These are phyloP conservation scores for Philaethria dido DNA, from an alignment of 2,888 invertebrate species.

Conservation along the genomic window DNA sequence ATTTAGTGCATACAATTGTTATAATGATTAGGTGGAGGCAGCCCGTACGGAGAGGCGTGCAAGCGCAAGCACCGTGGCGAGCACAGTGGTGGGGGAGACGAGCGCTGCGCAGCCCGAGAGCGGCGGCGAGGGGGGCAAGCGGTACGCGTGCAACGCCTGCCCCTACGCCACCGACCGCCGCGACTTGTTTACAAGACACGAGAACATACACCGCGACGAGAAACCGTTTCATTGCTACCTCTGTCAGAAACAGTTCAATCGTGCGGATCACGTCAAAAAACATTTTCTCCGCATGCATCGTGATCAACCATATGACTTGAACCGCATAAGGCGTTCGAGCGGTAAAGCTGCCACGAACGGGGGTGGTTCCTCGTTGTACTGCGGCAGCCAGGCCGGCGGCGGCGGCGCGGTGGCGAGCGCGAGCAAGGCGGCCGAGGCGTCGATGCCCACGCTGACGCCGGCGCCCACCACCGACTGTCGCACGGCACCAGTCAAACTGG, in stretches of 20 bases:
- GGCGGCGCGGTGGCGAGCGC: slow-evolving; percentile 72
- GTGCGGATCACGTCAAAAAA: slow-evolving; percentile 97
- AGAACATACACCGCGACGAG: slow-evolving; percentile 96
- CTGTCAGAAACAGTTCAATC: slow-evolving; percentile 95
- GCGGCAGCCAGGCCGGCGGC: slow-evolving; percentile 59
- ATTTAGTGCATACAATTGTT: neutral
- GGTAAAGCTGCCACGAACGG: slow-evolving; percentile 63
- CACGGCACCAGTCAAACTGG: slow-evolving; percentile 63
- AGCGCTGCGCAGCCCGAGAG: slow-evolving; percentile 47
- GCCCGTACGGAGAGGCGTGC: slow-evolving; percentile 62
- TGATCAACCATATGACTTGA: slow-evolving; percentile 93
- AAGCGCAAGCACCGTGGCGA: slow-evolving; percentile 39
- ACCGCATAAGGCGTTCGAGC: slow-evolving; percentile 88
- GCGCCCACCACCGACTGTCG: slow-evolving; percentile 50
- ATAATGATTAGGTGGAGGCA: slow-evolving; percentile 70
- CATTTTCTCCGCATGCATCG: slow-evolving; percentile 96
- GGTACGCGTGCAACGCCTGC: slow-evolving; percentile 94
- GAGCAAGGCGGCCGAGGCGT: slow-evolving; percentile 50
- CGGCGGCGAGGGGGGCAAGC: slow-evolving; percentile 75
- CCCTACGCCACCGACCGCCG: slow-evolving; percentile 96
- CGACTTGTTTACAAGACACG: slow-evolving; percentile 95
- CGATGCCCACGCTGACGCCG: slow-evolving; percentile 47
- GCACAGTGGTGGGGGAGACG: slow-evolving; percentile 42
- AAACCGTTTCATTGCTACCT: slow-evolving; percentile 97
- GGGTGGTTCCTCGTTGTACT: slow-evolving; percentile 52